Evolutionary conservation across 2,888 invertebrate genomes (phyloP).

Genomic region (Calameuta filiformis): DNA sequence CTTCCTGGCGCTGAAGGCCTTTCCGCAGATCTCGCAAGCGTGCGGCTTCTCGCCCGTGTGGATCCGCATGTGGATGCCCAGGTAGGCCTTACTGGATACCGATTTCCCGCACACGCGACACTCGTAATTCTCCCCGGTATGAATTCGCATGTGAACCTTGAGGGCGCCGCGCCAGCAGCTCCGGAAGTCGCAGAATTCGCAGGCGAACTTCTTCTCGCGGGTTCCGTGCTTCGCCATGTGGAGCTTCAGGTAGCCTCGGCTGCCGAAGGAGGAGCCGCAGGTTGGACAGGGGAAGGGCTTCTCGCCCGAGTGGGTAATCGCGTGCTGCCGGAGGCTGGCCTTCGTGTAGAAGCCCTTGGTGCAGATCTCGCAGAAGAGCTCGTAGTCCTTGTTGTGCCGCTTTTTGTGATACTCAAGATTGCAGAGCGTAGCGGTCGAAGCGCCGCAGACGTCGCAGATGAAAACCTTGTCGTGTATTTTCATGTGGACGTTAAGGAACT

Average conservation of each 20-base stretch:
- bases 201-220: slow-evolving; percentile 20
- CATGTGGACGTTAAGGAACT: slow-evolving; percentile 61
- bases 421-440: slow-evolving; percentile 2
- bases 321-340: slow-evolving; percentile 61
- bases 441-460: slow-evolving; percentile 27
- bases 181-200: slow-evolving; percentile 33
- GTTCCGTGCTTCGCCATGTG: slow-evolving; percentile 64
- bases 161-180: slow-evolving; percentile 20
- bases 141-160: slow-evolving; percentile 22
- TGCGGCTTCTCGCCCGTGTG: slow-evolving; percentile 70
- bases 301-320: slow-evolving; percentile 53
- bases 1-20: slow-evolving; percentile 53
- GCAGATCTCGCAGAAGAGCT: slow-evolving; percentile 63
- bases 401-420: slow-evolving; percentile 59
- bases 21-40: slow-evolving; percentile 69
- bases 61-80: slow-evolving; percentile 70
- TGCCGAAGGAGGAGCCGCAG: slow-evolving; percentile 65
- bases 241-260: slow-evolving; percentile 66
- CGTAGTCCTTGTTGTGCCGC: slow-evolving; percentile 67
- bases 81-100: slow-evolving; percentile 68
- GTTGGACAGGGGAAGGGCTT: slow-evolving; percentile 59
- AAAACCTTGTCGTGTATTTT: slow-evolving; percentile 20
- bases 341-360: slow-evolving; percentile 65
- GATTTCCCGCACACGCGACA: slow-evolving; percentile 71
- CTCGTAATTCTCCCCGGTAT: slow-evolving; percentile 62